These are phyloP conservation scores for Panagrolaimus sp. DNA, from an alignment of 1,140 invertebrate genomes.

Conservation along the genomic window DNA sequence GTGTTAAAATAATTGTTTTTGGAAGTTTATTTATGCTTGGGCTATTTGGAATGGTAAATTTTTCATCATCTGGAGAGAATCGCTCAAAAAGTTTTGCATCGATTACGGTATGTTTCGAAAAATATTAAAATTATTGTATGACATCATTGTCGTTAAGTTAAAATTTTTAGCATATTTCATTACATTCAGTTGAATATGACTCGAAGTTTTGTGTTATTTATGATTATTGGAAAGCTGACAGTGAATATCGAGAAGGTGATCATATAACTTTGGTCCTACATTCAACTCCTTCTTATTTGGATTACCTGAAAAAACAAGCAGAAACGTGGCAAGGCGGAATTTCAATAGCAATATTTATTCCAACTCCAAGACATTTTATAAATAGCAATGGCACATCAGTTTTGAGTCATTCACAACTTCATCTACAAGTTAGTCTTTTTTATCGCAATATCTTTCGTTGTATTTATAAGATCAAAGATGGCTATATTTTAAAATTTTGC, in stretches of 20 bases:
- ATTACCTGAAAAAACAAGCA: not conserved
- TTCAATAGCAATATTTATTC: constrained; percentile 4
- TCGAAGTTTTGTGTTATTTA: not conserved
- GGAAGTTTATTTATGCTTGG: too few relatives aligned
- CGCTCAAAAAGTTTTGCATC: too few relatives aligned
- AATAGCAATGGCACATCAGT: not conserved
- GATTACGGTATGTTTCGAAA: too few relatives aligned
- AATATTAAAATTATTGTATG: too few relatives aligned
- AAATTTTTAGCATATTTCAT: too few relatives aligned
- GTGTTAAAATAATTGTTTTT: too few relatives aligned
- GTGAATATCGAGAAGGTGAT: not conserved
- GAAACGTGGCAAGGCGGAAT: not conserved
- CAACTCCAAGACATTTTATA: not conserved
- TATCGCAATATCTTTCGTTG: too few relatives aligned
- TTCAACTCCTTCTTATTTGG: not conserved
- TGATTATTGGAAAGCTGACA: not conserved
- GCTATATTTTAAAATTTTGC: too few relatives aligned
- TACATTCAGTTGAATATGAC: not conserved
- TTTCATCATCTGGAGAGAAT: too few relatives aligned
- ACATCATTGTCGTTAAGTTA: too few relatives aligned
- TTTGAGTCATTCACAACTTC: not conserved
- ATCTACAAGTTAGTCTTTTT: not conserved
- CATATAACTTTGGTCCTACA: not conserved
- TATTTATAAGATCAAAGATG: too few relatives aligned
- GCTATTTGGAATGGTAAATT: too few relatives aligned